Evolutionary conservation across 2,113 vertebrate species (phyloP).

Genomic region (Origma solitaria): DNA sequence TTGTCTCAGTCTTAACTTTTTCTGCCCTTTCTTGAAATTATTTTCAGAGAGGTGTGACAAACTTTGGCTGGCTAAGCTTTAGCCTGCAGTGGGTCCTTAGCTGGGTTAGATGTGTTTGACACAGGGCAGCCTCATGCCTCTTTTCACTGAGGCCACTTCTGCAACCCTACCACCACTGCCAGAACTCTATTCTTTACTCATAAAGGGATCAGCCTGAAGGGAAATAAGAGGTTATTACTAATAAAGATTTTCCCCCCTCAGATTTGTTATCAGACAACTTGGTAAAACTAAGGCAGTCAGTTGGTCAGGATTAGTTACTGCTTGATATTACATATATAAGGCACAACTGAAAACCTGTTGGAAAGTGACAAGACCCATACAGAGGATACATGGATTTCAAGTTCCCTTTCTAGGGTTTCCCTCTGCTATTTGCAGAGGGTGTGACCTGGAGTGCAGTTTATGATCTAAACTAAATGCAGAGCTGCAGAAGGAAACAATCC

Average conservation of each 20-base stretch:
- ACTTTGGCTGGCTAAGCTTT: neutral
- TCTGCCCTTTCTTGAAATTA: neutral
- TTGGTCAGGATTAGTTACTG: neutral
- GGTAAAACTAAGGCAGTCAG: neutral
- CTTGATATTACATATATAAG: neutral
- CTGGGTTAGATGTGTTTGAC: neutral
- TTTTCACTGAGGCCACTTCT: neutral
- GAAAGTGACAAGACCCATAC: neutral
- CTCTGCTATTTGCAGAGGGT: neutral
- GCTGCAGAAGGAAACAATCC: neutral
- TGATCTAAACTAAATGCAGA: neutral
- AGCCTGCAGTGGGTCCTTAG: neutral
- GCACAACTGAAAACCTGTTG: neutral
- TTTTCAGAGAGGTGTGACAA: neutral
- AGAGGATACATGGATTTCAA: neutral
- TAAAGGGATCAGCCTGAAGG: neutral
- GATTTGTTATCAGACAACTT: neutral
- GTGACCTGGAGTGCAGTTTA: neutral
- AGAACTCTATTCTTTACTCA: neutral
- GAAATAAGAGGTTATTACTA: neutral
- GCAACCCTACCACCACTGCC: too few species aligned
- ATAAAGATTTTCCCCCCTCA: neutral
- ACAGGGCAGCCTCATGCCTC: neutral
- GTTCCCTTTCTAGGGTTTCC: neutral
- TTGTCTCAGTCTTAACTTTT: neutral